phyloP scores from a whole-genome alignment of 2,888 invertebrate species.

The Acleris emargana region DNA sequence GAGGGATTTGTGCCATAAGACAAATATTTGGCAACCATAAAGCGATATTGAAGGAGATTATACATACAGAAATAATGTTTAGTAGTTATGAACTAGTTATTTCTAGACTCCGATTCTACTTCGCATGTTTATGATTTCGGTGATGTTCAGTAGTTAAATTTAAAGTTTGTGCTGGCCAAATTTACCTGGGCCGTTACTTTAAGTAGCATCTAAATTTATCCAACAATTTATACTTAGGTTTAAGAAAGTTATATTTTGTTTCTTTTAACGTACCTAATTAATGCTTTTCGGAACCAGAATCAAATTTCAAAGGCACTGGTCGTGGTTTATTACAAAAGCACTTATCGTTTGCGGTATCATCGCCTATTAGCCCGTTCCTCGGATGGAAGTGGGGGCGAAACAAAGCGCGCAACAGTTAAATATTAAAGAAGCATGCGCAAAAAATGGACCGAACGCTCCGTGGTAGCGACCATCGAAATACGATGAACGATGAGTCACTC shows the following conservation, averaged over 20 bases:
- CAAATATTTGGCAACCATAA: slow-evolving; percentile 12
- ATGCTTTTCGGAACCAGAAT: slow-evolving; percentile 6
- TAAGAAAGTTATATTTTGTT: slow-evolving; percentile 1
- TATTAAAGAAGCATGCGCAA: slow-evolving; percentile 21
- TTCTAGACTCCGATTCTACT: too few species aligned
- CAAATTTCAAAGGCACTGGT: slow-evolving; percentile 6
- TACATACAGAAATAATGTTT: slow-evolving; percentile 23
- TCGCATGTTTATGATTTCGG: too few species aligned
- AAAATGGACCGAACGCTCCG: slow-evolving; percentile 13
- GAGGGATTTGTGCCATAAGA: slow-evolving; percentile 13
- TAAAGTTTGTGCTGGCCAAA: too few species aligned
- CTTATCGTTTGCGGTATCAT: slow-evolving; percentile 20
- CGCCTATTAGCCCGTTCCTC: slow-evolving; percentile 14
- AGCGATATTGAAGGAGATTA: slow-evolving; percentile 21
- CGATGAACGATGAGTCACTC: slow-evolving; percentile 15
- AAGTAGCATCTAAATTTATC: neutral
- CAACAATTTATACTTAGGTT: neutral
- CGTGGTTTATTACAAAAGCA: slow-evolving; percentile 30
- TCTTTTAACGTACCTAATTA: slow-evolving; percentile 6
- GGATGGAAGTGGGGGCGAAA: slow-evolving; percentile 14
- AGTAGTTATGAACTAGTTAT: slow-evolving; percentile 10
- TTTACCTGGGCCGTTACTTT: neutral
- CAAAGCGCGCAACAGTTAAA: slow-evolving; percentile 9
- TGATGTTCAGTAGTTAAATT: too few species aligned
- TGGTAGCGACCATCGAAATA: slow-evolving; percentile 5